Base-by-base conservation (phyloP, 1,140 invertebrate genomes). In the Sinonovacula constricta region DNA sequence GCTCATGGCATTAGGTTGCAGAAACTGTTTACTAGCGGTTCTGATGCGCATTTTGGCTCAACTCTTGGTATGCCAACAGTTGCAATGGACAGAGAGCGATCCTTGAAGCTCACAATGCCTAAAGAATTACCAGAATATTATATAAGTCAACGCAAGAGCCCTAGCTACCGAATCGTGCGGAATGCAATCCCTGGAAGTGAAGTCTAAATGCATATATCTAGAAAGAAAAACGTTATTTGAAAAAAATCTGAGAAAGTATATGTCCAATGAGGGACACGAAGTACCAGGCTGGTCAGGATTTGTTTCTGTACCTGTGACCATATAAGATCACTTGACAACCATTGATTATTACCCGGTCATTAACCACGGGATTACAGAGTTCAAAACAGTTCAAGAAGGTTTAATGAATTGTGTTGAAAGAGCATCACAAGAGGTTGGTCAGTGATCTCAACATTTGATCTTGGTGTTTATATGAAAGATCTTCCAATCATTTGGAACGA, bases 381-480 rank as follows among this genome's bases (percentile, higher is more conserved):
- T 71, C 33, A 72, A 67, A 56, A 79, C 71, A 14, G 67, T 79
- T 1, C 65, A 72, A 33, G 83, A 85, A 33, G 80, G 79, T 28
- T 62, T 85, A 5, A 18, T 67, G 3, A 59, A 70, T 49, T 51
- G 79, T 15, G 71, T 81, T 68, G 70, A 79, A 60, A n/a, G n/a
- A n/a, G 72, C 75, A 22, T 45, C 70, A 26, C 51, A 68, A 45
- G 62, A 81, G 56, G 76, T 85, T 67, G 78, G 68, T 26, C 80
- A 81, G 76, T 79, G 7, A 33, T 82, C 15, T 79, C 70, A 39
- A 83, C 82, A 24, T 82, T 80, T 69, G 84, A 83, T 60, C 63
- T 82, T 15, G 78, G 82, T 7, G 82, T 81, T 14, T 85, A 81
- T 63, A 82, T 83, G 75, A 85, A 84, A 57, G 80, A 80, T 15